These are phyloP conservation scores for Lerista edwardsae DNA, from an alignment of 2,797 vertebrate species.

Conservation along the genomic window DNA sequence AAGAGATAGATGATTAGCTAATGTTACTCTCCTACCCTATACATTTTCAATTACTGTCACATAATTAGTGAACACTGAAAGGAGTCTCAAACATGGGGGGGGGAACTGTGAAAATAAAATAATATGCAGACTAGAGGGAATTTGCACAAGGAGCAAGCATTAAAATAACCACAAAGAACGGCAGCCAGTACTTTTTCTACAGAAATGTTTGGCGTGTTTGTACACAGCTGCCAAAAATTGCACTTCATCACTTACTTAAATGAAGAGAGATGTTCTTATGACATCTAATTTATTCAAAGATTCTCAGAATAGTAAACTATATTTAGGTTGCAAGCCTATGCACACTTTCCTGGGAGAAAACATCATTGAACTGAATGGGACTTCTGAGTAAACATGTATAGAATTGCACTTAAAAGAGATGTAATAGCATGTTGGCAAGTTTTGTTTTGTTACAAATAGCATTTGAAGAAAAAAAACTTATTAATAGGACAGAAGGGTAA, in stretches of 20 bases:
- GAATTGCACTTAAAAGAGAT: constrained; percentile 13
- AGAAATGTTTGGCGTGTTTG: constrained; percentile 35
- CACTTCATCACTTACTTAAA: constrained; percentile 70
- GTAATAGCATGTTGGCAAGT: constrained; percentile 62
- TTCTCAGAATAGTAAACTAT: constrained; percentile 55
- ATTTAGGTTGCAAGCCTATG: constrained; percentile 24
- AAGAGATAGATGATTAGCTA: background rate
- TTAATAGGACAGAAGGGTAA: constrained; percentile 50
- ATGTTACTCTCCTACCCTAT: background rate
- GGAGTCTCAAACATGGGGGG: constrained; percentile 18
- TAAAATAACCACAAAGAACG: constrained; percentile 39
- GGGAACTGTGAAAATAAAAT: constrained; percentile 38
- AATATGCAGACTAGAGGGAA: constrained; percentile 44
- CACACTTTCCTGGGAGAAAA: no score
- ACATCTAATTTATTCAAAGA: constrained; percentile 60
- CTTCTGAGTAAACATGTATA: no score
- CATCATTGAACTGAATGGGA: no score
- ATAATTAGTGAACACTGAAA: background rate
- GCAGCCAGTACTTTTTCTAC: constrained; percentile 35
- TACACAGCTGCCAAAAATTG: constrained; percentile 60
- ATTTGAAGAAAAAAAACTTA: constrained; percentile 41
- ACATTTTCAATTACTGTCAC: background rate
- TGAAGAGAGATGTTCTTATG: constrained; percentile 63
- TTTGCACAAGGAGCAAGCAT: constrained; percentile 40
- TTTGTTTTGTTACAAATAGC: constrained; percentile 51